Evolutionary conservation across 2,888 invertebrate species (phyloP).

Genomic region (Itoplectis maculator): DNA sequence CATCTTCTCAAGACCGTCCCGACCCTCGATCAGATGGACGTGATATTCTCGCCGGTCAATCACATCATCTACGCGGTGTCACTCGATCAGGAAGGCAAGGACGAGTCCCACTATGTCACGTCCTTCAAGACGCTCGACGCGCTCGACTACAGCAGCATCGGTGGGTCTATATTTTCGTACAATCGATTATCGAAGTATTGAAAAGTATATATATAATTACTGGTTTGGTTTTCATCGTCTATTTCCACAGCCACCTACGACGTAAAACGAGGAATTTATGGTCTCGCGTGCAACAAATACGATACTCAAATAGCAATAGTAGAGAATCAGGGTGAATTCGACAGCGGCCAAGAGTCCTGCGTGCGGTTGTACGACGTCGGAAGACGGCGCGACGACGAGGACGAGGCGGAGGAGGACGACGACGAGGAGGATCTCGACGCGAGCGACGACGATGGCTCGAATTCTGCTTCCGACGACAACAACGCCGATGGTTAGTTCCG

Average conservation of each 20-base stretch:
- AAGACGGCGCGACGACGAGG: slow-evolving; percentile 93
- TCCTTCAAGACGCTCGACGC: slow-evolving; percentile 98
- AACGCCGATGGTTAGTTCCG: slow-evolving; percentile 81
- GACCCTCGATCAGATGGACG: slow-evolving; percentile 95
- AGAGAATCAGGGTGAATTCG: slow-evolving; percentile 94
- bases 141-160: slow-evolving; percentile 96
- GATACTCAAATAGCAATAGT: slow-evolving; percentile 96
- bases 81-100: slow-evolving; percentile 90
- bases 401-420: slow-evolving; percentile 92
- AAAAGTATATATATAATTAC: background rate
- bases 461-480: slow-evolving; percentile 84
- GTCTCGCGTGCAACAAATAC: slow-evolving; percentile 92
- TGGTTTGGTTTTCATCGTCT: slow-evolving; percentile 64
- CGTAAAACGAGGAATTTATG: slow-evolving; percentile 95
- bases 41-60: slow-evolving; percentile 94
- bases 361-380: slow-evolving; percentile 97
- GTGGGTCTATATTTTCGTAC: slow-evolving; percentile 84
- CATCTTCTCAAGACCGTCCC: slow-evolving; percentile 97
- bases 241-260: slow-evolving; percentile 92
- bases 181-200: background rate
- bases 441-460: slow-evolving; percentile 87
- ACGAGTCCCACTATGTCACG: slow-evolving; percentile 93
- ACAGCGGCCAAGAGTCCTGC: slow-evolving; percentile 94
- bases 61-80: slow-evolving; percentile 95
- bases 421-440: slow-evolving; percentile 87